Base-by-base conservation (phyloP, 2,113 vertebrate genomes). In the Gavia stellata region DNA sequence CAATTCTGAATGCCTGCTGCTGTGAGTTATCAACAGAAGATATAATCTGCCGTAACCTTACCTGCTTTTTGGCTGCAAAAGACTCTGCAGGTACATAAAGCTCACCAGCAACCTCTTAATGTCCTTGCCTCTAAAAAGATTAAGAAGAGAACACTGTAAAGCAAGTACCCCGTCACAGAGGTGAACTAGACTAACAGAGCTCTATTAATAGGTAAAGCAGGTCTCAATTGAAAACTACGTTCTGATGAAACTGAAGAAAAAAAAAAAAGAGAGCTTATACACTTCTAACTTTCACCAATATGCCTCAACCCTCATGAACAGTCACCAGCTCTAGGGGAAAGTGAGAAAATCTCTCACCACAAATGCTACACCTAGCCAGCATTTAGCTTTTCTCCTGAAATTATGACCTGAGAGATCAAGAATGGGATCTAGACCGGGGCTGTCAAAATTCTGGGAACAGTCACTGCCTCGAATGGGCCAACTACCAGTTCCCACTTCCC, bases 31-130 rank as follows among this genome's bases (percentile, higher is more conserved):
- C 55, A 71, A 33, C 0, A 63, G n/a, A 68, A 93, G 49, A 65
- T 1, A 59, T 0, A 42, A 81, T 33, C 21, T 28, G 31, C 6
- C 0, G 0, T 6, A 49, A 52, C 34, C 98, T 98, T 70, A 99
- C 99, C 99, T 99, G 98, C 99, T 99, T 97, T 99, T 99, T 71
- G 99, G 99, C 97, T 99, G 99, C 92, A 99, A 96, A 49, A 99
- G 98, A 85, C 99, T 99, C 94, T 99, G 99, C 42, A 99, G 98
- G 92, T 99, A 99, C 99, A 99, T 99, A 96, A 99, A 99, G 98
- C 99, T 99, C 97, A 99, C 99, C 97, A 99, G 97, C 92, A 99
- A 97, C 75, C 98, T 98, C 96, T 99, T 99, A 33, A 99, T 99
- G 97, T 99, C 99, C 97, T 99, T 99, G 92, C 99, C 99, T 87